Evolutionary conservation across 2,113 vertebrate species (phyloP).

Genomic region (Canis aureus): DNA sequence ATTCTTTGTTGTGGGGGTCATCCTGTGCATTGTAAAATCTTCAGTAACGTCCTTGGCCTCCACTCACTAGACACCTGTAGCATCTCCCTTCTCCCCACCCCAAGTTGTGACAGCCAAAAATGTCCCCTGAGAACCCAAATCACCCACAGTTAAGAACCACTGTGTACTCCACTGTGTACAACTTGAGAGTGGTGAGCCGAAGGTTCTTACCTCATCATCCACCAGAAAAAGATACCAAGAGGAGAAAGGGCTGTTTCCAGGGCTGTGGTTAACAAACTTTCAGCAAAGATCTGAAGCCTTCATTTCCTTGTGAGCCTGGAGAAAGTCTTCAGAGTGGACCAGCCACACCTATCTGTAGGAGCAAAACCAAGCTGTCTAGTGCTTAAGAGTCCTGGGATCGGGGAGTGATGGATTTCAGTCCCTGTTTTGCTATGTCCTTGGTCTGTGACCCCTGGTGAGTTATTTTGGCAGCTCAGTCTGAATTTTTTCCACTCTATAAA

Average conservation of each 20-base stretch:
- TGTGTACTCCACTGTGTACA: no score
- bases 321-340: not conserved
- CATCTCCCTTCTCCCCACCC: rapidly evolving
- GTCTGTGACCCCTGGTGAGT: not conserved
- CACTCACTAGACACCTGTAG: not conserved
- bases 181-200: not conserved
- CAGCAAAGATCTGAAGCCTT: not conserved
- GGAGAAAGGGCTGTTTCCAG: not conserved
- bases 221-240: rapidly evolving
- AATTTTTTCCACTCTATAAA: not conserved
- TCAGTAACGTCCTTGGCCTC: not conserved
- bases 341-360: not conserved
- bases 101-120: not conserved
- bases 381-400: not conserved
- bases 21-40: not conserved
- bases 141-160: not conserved
- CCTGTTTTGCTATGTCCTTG: not conserved
- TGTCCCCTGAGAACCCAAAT: not conserved
- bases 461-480: not conserved
- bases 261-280: not conserved
- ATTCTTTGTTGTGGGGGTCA: not conserved
- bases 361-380: not conserved
- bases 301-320: not conserved
- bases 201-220: not conserved
- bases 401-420: not conserved